These are phyloP conservation scores for Euglossa dilemma DNA, from an alignment of 1,140 invertebrate genomes.

Conservation along the genomic window DNA sequence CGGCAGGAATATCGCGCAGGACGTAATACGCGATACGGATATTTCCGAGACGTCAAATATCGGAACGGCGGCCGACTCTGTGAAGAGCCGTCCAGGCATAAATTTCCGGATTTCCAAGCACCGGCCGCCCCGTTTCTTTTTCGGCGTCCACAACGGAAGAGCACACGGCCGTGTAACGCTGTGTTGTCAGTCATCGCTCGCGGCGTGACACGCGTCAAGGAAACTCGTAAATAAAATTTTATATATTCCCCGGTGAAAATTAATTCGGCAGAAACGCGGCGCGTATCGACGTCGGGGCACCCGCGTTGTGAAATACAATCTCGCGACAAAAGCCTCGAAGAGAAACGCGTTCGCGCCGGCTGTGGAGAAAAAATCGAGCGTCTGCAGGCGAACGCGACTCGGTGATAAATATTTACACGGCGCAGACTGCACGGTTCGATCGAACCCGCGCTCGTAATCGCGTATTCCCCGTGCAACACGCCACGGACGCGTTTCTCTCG, in stretches of 20 bases:
- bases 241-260: background rate
- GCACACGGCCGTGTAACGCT: background rate
- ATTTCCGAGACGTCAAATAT: slow-evolving; percentile 11
- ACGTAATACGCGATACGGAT: slow-evolving; percentile 20
- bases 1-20: slow-evolving; percentile 11
- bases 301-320: background rate
- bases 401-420: slow-evolving; percentile 13
- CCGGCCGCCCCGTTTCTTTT: background rate
- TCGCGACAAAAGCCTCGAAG: background rate
- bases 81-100: slow-evolving; percentile 1
- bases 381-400: background rate
- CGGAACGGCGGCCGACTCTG: background rate
- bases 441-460: background rate
- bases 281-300: background rate
- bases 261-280: background rate
- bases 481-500: background rate
- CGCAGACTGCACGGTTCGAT: background rate
- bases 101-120: slow-evolving; percentile 1
- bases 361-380: background rate
- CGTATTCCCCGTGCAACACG: slow-evolving; percentile 9
- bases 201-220: background rate
- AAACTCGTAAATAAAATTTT: background rate
- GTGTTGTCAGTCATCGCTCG: background rate
- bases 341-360: no score
- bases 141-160: background rate